Evolutionary conservation across 1,140 invertebrate species (phyloP).

Genomic region (Papilio glaucus): DNA sequence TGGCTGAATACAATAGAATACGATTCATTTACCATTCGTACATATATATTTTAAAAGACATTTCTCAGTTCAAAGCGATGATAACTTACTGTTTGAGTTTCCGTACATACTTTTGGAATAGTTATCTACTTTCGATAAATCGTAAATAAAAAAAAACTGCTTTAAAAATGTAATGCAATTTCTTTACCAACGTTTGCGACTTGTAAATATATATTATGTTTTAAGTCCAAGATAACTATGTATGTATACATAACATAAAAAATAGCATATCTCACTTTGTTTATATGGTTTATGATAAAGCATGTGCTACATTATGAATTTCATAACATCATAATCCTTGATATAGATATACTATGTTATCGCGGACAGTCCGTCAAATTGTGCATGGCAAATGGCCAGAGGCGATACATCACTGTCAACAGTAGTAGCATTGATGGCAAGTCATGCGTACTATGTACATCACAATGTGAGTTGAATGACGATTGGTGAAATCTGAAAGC

Average conservation of each 20-base stretch:
- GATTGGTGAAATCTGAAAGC: neutral
- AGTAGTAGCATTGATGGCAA: slow-evolving; percentile 13
- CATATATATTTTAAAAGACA: too few relatives aligned
- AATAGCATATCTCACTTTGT: slow-evolving; percentile 22
- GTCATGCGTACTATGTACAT: slow-evolving; percentile 25
- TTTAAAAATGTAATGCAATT: too few relatives aligned
- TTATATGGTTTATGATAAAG: slow-evolving; percentile 31
- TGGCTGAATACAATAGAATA: neutral
- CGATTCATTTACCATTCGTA: too few relatives aligned
- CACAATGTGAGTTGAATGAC: slow-evolving; percentile 21
- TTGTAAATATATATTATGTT: too few relatives aligned
- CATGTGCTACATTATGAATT: slow-evolving; percentile 22
- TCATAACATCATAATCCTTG: slow-evolving; percentile 26
- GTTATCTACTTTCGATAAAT: too few relatives aligned
- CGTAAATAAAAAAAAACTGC: too few relatives aligned
- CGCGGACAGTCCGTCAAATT: slow-evolving; percentile 20
- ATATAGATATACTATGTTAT: slow-evolving; percentile 20
- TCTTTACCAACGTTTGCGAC: too few relatives aligned
- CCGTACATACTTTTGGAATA: too few relatives aligned
- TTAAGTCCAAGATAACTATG: too few relatives aligned
- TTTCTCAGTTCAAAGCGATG: too few relatives aligned
- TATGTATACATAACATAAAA: neutral
- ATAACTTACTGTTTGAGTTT: too few relatives aligned
- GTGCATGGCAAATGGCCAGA: slow-evolving; percentile 20
- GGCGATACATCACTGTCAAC: slow-evolving; percentile 35